Evolutionary conservation across 2,797 vertebrate species (phyloP), one percentile per base, ranked within the genome.

Genomic region (Aplochiton taeniatus): DNA sequence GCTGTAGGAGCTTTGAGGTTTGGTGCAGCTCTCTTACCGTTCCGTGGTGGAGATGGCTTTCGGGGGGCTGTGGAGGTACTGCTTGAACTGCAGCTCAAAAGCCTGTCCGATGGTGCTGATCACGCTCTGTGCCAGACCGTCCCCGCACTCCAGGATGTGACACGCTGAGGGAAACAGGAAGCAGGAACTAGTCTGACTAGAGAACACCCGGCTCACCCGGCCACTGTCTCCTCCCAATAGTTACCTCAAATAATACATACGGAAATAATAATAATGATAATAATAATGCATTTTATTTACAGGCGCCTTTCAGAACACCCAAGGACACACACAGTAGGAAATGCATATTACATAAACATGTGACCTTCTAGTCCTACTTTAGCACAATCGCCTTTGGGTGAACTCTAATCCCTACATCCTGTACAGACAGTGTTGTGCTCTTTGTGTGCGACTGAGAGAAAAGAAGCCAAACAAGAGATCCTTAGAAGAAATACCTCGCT

Each of bases 61-160:
- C 54, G 96, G 95, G 8, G 97, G 96, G 73, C 95, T 98, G 89
- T 98, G 96, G 4, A 98, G 92, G 72, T 97, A 97, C 85, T 98
- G 96, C 76, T 96, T 98, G 89, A 99, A 99, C 84, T 98, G 95
- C 70, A 99, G 91, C 88, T 99, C 97, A 0, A 99, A 98, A 70
- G 97, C 97, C 77, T 99, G 97, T 58, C 97, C 97, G 16, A 99
- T 95, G 0, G 97, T 98, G 74, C 93, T 96, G 93, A 99, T 98
- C 84, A 99, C 93, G 0, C 89, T 94, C 90, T 98, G 96, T 0
- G 97, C 97, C 65, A 98, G 91, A 75, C 96, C 96, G 0, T 97
- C 95, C 0, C 94, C 92, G 69, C 97, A 98, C 86, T 99, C 97
- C 90, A 98, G 89, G 88, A 99, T 98, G 80, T 99, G 97, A 79